Conservation (phyloP, 2,113 vertebrate species). For the Machaerirhynchus nigripectus region DNA sequence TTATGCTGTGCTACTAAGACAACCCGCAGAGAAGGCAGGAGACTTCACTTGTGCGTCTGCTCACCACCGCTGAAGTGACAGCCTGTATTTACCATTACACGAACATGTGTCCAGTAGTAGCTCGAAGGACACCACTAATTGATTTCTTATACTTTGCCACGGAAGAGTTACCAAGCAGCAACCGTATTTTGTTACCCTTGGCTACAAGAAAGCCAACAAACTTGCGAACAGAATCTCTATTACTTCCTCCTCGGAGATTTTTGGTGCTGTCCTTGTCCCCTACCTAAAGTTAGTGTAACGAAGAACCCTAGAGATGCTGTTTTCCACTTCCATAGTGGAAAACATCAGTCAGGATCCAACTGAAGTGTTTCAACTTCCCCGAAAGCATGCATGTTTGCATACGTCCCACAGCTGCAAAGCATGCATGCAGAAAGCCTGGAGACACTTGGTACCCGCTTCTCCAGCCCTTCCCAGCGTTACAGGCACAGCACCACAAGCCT, state of each 20-base stretch:
- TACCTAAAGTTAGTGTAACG: background rate
- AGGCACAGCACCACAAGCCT: background rate
- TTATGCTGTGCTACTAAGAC: background rate
- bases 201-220: background rate
- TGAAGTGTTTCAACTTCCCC: background rate
- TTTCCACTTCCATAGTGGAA: too few relatives aligned
- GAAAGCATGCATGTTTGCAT: fast-evolving
- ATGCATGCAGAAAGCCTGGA: background rate
- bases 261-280: background rate
- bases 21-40: background rate
- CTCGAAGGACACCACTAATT: background rate
- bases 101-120: background rate
- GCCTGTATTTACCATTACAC: background rate
- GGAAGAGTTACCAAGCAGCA: background rate
- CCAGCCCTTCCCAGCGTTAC: background rate
- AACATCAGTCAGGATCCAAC: background rate
- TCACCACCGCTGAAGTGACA: background rate
- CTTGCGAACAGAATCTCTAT: background rate
- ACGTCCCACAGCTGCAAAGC: background rate
- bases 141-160: background rate
- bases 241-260: background rate
- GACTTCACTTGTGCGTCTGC: background rate
- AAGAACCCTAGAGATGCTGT: background rate
- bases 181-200: background rate
- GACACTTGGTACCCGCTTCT: background rate